phyloP scores from a whole-genome alignment of 2,113 vertebrate genomes.

The Uria aalge region DNA sequence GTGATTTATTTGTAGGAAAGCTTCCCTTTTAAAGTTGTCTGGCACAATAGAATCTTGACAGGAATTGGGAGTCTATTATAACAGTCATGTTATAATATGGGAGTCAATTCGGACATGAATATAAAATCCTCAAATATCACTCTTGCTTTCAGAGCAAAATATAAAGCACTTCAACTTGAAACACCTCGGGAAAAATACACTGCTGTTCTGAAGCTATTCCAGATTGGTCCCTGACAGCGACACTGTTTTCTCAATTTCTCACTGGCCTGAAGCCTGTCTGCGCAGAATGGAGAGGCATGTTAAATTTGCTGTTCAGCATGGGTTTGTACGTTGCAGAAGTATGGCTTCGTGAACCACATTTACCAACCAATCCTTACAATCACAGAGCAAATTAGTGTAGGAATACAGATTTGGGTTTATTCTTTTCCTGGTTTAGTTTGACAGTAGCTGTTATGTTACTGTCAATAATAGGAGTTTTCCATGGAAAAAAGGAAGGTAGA shows the following conservation, averaged over 20 bases:
- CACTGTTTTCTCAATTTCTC: neutral
- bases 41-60: neutral
- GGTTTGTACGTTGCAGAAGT: neutral
- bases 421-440: neutral
- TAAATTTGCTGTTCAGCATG: neutral
- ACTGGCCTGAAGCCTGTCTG: neutral
- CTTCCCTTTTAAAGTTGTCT: neutral
- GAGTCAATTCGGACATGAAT: neutral
- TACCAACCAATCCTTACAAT: neutral
- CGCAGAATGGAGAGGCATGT: rapidly evolving
- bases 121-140: neutral
- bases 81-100: neutral
- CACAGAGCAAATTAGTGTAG: neutral
- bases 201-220: neutral
- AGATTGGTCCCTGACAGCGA: neutral
- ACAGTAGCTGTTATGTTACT: neutral
- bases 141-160: neutral
- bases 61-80: neutral
- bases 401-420: neutral
- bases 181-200: neutral
- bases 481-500: neutral
- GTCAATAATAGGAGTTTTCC: neutral
- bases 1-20: neutral
- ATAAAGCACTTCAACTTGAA: neutral
- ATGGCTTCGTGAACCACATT: rapidly evolving